Percentiles rank a stretch among this genome's conserved stretches.
phyloP scores from a whole-genome alignment of 1,140 invertebrate species.

The Centruroides sculpturatus region DNA sequence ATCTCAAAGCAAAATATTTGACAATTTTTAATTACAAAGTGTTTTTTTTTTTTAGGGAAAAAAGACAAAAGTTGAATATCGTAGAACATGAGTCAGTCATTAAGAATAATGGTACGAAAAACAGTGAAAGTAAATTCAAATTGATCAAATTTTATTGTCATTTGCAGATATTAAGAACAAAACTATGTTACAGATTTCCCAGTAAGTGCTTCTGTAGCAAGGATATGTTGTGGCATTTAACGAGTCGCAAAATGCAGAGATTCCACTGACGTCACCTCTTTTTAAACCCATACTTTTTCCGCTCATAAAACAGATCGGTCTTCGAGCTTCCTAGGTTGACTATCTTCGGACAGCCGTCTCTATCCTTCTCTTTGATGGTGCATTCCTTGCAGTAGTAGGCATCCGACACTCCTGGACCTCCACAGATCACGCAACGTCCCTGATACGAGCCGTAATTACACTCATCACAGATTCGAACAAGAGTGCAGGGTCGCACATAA shows the following conservation, averaged over 20 bases:
- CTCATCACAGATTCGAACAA: slow-evolving; percentile 98
- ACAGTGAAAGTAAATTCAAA: no score
- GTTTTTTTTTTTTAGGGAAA: no score
- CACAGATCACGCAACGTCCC: slow-evolving; percentile 97
- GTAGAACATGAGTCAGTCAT: no score
- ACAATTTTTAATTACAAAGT: no score
- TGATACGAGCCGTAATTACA: slow-evolving; percentile 99
- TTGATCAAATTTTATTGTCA: no score
- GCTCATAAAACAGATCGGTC: slow-evolving; percentile 98
- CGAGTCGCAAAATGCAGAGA: neutral
- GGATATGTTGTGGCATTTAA: no score
- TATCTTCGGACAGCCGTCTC: slow-evolving; percentile 99
- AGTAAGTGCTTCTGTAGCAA: no score
- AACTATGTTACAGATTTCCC: no score
- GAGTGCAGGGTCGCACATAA: slow-evolving; percentile 92
- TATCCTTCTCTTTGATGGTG: slow-evolving; percentile 98
- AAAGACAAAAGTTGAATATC: no score
- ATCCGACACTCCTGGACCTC: slow-evolving; percentile 95
- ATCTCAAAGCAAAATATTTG: no score
- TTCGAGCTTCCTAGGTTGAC: slow-evolving; percentile 98
- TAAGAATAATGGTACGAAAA: no score
- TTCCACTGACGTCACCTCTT: slow-evolving; percentile 38
- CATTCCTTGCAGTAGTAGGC: slow-evolving; percentile 99
- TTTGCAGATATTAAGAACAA: no score
- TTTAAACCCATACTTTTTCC: slow-evolving; percentile 99